A percentile compares a stretch with the other conserved stretches of the same genome.
Evolutionary conservation across 2,113 vertebrate genomes (phyloP).

Genomic region (Speoplatyrhinus poulsoni): DNA sequence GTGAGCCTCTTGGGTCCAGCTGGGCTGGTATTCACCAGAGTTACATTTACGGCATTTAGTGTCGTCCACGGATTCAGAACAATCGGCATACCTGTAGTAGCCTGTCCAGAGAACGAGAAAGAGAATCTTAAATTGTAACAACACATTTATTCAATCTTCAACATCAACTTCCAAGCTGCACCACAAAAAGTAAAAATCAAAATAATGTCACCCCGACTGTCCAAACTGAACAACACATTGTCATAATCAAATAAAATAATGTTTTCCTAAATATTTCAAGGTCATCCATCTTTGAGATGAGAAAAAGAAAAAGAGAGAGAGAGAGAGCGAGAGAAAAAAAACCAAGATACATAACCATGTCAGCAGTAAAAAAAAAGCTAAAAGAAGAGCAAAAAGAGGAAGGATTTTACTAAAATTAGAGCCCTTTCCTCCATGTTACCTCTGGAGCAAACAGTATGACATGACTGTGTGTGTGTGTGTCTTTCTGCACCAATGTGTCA

Average conservation of each 20-base stretch:
- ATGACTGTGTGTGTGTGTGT: slow-evolving; percentile 4
- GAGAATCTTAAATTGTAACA: not conserved
- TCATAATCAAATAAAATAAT: too few species aligned
- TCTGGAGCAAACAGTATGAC: not conserved
- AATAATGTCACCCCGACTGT: too few species aligned
- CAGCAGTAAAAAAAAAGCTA: not conserved
- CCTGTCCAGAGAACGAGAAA: slow-evolving; percentile 67
- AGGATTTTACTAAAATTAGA: slow-evolving; percentile 17
- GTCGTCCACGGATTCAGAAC: slow-evolving; percentile 68
- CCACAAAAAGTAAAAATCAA: not conserved
- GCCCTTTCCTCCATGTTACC: not conserved
- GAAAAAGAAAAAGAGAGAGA: slow-evolving; percentile 4
- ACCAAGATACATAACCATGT: slow-evolving; percentile 7
- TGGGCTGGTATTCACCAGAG: slow-evolving; percentile 83
- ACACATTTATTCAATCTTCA: too few species aligned
- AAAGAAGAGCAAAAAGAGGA: slow-evolving; percentile 13
- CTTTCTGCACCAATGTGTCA: slow-evolving; percentile 3
- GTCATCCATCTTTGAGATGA: not conserved
- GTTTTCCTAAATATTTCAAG: too few species aligned
- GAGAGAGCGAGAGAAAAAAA: slow-evolving; percentile 3
- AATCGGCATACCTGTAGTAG: slow-evolving; percentile 76
- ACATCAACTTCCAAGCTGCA: too few species aligned
- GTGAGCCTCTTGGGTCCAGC: slow-evolving; percentile 81
- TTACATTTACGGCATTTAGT: slow-evolving; percentile 80
- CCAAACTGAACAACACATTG: too few species aligned